Evolutionary conservation across 2,888 invertebrate genomes (phyloP), one percentile per base, ranked within the genome.

Genomic region (Ypsolopha scabrella): DNA sequence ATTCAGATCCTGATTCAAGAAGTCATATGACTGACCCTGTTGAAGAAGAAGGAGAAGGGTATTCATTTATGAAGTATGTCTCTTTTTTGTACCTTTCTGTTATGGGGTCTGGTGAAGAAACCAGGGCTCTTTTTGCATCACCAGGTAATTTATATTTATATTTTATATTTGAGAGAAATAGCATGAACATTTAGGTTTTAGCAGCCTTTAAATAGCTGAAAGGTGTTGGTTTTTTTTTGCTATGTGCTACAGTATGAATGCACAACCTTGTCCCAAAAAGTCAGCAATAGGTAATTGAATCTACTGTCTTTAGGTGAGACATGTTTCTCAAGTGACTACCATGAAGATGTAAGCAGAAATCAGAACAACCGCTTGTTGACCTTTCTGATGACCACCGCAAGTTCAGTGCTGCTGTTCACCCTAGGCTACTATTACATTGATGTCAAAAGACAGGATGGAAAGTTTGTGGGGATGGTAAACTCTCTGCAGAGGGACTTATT

Each of bases 381-480:
- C 1, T 91, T 89, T 68, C 77, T 92, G 37, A 66, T 87, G 10
- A 88, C 93, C 48, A 90, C 93, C n/a, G 92, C 93, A 3, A 75
- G 89, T n/a, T 90, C 93, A 0, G 90, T 92, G 0, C 79, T 94
- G 7, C 72, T 93, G 49, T 94, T 95, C 65, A 89, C 91, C 13
- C 87, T 94, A 54, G 93, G 93, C 24, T 93, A 93, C 75, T 92
- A 94, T 70, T 91, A 92, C 60, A 90, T 94, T 55, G 94, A 94
- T 73, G 93, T 92, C 65, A 90, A 88, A 62, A 89, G 91, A 57
- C 89, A 91, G 62, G 94, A 94, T 65, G 88, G 90, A 48, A 88
- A 89, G 50, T 83, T 94, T 36, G 89, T 95, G 52, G 90, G 90
- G 0, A 92, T 70, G 72, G 89, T 83, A 69, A 90, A 86, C 76